Base-by-base conservation (phyloP, 2,113 vertebrate species). In the Hypocryptadius cinnamomeus region DNA sequence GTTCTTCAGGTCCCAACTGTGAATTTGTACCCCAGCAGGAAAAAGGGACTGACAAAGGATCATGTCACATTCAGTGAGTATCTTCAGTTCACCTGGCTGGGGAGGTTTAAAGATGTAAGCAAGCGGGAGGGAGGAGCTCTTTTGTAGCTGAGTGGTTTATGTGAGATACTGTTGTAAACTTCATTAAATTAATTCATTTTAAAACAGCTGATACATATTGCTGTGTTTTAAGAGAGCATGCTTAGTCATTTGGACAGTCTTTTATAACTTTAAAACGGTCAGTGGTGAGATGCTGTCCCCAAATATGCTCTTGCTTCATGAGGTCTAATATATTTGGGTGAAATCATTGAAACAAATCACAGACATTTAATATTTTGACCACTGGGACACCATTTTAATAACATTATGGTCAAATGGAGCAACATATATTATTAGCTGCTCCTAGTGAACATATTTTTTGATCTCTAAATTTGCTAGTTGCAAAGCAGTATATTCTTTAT, bases 1-100 rank as follows among this genome's bases (percentile, higher is more conserved):
- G 99, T 98, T 35, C 98, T 99, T 3, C 99, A 99, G 93, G 98
- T 99, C 69, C 98, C 98, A 37, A 98, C 98, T 59, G 99, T 99
- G 80, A 99, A 99, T 74, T 97, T 99, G 66, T 98, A 99, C 91
- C 99, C 99, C 10, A 97, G 98, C 13, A 97, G 99, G 71, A 99
- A 99, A 96, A 99, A 99, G 97, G 98, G 98, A 71, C 96, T 97
- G n/a, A 90, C 98, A 37, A 99, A 98, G 95, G 99, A 99, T 84
- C 97, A 98, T 1, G 96, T 97, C 77, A 92, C 97, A 2, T 87
- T 98, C 30, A 98, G 99, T 99, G 93, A 98, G 98, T 98, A 94
- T 79, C 68, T 66, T 42, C 56, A 63, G 8, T 28, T 85, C 76
- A 21, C 60, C 28, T 50, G 25, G 7, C 61, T 54, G 70, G 57